phyloP scores from a whole-genome alignment of 2,113 vertebrate genomes.

The Macroglossus sobrinus region DNA sequence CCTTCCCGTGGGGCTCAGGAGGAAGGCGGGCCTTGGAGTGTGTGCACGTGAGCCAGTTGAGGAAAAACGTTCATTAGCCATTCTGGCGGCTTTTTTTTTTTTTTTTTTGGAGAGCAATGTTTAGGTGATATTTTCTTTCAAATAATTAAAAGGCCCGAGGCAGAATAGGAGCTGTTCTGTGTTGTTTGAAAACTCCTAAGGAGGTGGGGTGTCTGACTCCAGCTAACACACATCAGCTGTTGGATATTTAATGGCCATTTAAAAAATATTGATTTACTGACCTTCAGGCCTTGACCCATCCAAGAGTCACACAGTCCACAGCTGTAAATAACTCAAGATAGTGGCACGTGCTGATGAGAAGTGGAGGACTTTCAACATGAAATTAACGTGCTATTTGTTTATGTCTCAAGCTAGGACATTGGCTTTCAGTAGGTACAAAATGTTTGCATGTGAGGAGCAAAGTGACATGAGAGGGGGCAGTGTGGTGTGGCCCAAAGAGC shows the following conservation, averaged over 20 bases:
- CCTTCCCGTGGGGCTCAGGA: neutral
- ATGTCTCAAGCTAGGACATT: neutral
- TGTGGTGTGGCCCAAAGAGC: neutral
- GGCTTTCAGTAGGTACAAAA: neutral
- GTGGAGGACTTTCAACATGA: neutral
- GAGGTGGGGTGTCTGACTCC: neutral
- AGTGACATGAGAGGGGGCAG: fast-evolving
- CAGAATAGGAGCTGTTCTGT: neutral
- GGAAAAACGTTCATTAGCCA: neutral
- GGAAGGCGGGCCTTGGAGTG: neutral
- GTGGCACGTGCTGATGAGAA: neutral
- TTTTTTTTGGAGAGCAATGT: neutral
- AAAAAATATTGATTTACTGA: neutral
- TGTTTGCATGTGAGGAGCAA: neutral
- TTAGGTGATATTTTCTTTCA: neutral
- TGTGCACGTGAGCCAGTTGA: neutral
- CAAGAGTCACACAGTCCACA: neutral
- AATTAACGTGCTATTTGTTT: neutral
- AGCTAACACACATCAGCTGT: neutral
- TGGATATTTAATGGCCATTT: neutral
- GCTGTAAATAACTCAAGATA: neutral
- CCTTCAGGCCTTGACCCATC: neutral
- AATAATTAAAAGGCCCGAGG: neutral
- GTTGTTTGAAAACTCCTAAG: neutral
- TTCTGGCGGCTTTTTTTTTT: neutral